Conservation (phyloP, 2,113 vertebrate genomes). For the Otis tarda region DNA sequence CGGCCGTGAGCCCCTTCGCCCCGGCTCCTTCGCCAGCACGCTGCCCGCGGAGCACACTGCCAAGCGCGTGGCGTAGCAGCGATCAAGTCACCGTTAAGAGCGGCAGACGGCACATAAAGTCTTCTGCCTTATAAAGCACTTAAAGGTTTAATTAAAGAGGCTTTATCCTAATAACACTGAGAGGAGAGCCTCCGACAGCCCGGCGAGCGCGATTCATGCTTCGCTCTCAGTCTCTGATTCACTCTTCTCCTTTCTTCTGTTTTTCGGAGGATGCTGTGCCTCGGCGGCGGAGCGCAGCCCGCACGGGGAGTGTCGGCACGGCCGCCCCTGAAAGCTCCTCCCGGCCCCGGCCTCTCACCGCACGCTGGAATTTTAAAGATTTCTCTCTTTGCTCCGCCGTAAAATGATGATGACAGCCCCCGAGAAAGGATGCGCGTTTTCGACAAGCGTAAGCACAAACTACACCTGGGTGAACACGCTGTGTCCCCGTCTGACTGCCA, state of each 20-base stretch:
- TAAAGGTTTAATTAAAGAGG: conserved; percentile 63
- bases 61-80: accelerated
- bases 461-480: conserved; percentile 5
- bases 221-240: neutral
- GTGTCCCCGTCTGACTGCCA: conserved; percentile 9
- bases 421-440: neutral
- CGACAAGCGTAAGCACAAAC: conserved; percentile 24
- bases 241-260: neutral
- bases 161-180: conserved; percentile 55
- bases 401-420: neutral
- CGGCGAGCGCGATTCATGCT: neutral
- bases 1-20: neutral
- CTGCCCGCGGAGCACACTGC: neutral
- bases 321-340: neutral
- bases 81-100: neutral
- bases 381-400: neutral
- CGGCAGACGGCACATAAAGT: conserved; percentile 27
- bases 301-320: neutral
- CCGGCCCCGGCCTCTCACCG: neutral
- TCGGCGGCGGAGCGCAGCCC: neutral
- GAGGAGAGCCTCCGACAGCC: neutral
- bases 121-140: conserved; percentile 56
- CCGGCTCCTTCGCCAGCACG: neutral
- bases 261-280: neutral
- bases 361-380: neutral